Evolutionary conservation across 2,888 invertebrate species (phyloP).

Genomic region (Nephrocerus scutellatus): DNA sequence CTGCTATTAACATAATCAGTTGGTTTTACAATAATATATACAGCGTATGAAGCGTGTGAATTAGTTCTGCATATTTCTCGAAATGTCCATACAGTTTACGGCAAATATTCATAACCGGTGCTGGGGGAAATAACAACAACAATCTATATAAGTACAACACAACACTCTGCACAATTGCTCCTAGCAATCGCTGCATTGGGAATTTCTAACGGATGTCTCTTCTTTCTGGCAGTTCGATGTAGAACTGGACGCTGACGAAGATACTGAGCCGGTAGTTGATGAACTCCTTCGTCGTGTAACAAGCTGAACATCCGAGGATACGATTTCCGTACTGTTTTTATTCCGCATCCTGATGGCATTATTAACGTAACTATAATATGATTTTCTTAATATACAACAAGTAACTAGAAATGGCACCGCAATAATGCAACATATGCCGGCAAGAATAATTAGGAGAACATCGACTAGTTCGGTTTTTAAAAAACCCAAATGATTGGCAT

Average conservation of each 20-base stretch:
- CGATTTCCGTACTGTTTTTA: conserved; percentile 4
- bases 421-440: conserved; percentile 37
- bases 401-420: conserved; percentile 42
- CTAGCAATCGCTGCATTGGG: no score
- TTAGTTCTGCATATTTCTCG: no score
- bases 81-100: no score
- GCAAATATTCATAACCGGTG: no score
- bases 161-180: no score
- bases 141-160: no score
- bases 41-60: no score
- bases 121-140: no score
- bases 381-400: conserved; percentile 38
- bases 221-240: no score
- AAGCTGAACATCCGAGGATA: neutral
- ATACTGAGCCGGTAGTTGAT: conserved; percentile 4
- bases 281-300: conserved; percentile 2
- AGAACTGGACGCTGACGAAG: neutral
- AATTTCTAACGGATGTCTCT: no score
- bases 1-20: no score
- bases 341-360: conserved; percentile 7
- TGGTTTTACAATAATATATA: no score
- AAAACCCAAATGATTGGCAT: conserved; percentile 39
- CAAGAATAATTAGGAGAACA: conserved; percentile 38
- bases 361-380: conserved; percentile 28
- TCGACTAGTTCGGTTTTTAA: conserved; percentile 40